These are phyloP conservation scores for Sebastes nivosus DNA, from an alignment of 2,797 vertebrate species.

Conservation along the genomic window DNA sequence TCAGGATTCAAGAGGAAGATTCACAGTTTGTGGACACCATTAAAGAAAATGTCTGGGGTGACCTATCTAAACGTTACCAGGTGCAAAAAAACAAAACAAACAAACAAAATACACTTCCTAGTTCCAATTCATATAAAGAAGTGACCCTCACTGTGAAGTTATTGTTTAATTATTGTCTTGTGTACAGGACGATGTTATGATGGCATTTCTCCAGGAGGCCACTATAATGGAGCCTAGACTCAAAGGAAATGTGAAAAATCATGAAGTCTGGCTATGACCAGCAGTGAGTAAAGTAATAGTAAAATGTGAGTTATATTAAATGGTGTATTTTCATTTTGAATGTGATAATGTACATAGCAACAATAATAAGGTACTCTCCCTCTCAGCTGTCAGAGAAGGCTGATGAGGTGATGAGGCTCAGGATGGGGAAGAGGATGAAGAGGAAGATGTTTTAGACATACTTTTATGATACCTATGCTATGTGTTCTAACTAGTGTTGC, in stretches of 20 bases:
- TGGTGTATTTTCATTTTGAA: neutral
- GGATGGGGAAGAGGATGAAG: neutral
- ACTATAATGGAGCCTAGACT: accelerated
- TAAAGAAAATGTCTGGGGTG: neutral
- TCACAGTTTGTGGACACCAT: neutral
- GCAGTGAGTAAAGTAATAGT: neutral
- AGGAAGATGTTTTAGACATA: neutral
- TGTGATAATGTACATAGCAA: neutral
- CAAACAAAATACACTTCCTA: too few relatives aligned
- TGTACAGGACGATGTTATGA: neutral
- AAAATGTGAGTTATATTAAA: neutral
- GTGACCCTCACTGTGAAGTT: neutral
- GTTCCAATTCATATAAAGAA: neutral
- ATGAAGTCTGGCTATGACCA: neutral
- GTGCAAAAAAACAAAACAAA: neutral
- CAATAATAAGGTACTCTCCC: neutral
- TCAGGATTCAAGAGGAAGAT: neutral
- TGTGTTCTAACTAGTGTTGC: too few relatives aligned
- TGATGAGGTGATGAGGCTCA: neutral
- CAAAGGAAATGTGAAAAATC: neutral
- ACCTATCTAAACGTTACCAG: neutral
- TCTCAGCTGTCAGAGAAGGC: neutral
- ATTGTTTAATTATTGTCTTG: neutral
- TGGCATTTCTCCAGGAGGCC: neutral
- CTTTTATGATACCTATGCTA: too few relatives aligned